These are phyloP conservation scores for Ceyx cyanopectus DNA, from an alignment of 2,113 vertebrate genomes.

Conservation along the genomic window DNA sequence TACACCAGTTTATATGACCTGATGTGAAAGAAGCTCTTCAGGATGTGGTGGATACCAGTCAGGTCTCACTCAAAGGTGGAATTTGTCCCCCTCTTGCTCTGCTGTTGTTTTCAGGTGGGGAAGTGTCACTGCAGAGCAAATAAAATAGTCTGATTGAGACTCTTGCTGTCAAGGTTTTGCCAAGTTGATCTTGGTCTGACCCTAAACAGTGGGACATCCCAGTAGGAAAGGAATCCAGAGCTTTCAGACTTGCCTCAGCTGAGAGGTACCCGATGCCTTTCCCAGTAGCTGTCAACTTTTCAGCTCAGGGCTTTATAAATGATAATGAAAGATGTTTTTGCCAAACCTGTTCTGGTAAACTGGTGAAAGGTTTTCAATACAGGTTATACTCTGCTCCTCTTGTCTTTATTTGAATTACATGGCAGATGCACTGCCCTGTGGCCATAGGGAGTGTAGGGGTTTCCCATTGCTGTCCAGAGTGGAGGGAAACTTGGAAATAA, in stretches of 20 bases:
- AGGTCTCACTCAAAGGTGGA: neutral
- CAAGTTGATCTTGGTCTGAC: neutral
- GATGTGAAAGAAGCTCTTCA: neutral
- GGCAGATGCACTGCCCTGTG: rapidly evolving
- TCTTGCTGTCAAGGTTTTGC: neutral
- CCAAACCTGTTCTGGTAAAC: neutral
- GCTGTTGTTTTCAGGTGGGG: neutral
- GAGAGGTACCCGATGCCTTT: neutral
- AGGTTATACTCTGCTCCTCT: neutral
- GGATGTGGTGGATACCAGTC: neutral
- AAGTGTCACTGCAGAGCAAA: neutral
- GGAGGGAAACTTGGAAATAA: neutral
- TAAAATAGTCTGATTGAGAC: neutral
- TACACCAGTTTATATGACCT: neutral
- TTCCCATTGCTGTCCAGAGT: neutral
- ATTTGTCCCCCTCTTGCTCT: neutral
- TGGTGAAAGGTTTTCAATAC: neutral
- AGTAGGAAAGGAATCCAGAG: rapidly evolving
- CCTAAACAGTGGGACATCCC: neutral
- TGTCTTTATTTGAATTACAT: neutral
- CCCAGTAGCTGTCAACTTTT: neutral
- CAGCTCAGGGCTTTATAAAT: neutral
- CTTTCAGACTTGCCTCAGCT: neutral
- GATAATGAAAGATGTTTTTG: neutral
- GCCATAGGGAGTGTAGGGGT: rapidly evolving